Evolutionary conservation across 2,797 vertebrate genomes (phyloP).

Genomic region (Paramormyrops hopkinsi): DNA sequence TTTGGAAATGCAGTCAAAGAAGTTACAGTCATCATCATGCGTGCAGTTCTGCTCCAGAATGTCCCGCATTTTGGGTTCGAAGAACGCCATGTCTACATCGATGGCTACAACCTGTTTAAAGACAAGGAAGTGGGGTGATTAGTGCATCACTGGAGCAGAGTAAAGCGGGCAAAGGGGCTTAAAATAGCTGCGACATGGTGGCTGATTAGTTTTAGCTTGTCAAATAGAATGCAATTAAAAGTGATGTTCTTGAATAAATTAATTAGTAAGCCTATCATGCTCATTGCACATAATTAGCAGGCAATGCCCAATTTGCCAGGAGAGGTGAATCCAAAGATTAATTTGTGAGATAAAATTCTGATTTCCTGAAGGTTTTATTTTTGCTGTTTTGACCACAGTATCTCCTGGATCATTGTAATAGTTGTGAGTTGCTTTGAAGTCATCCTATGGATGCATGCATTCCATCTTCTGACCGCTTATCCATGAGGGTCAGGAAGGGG

Average conservation of each 20-base stretch:
- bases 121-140: conserved; percentile 13
- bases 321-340: not conserved
- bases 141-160: not conserved
- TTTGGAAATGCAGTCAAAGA: conserved; percentile 91
- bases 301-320: not conserved
- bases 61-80: conserved; percentile 94
- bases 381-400: not conserved
- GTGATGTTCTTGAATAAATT: not conserved
- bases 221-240: not conserved
- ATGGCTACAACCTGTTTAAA: conserved; percentile 84
- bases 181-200: not conserved
- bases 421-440: not conserved
- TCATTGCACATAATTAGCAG: not conserved
- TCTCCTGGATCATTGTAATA: not conserved
- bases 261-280: not conserved
- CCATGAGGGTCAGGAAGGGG: not conserved
- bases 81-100: conserved; percentile 98
- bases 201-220: not conserved
- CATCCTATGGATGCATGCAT: not conserved
- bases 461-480: not conserved
- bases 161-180: too few species aligned
- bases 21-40: conserved; percentile 84
- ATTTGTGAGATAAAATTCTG: not conserved
- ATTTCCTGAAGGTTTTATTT: not conserved
- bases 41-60: conserved; percentile 95